Percentiles rank a stretch among this genome's conserved stretches.
Evolutionary conservation across 2,888 invertebrate genomes (phyloP).

Genomic region (Dilophus febrilis): DNA sequence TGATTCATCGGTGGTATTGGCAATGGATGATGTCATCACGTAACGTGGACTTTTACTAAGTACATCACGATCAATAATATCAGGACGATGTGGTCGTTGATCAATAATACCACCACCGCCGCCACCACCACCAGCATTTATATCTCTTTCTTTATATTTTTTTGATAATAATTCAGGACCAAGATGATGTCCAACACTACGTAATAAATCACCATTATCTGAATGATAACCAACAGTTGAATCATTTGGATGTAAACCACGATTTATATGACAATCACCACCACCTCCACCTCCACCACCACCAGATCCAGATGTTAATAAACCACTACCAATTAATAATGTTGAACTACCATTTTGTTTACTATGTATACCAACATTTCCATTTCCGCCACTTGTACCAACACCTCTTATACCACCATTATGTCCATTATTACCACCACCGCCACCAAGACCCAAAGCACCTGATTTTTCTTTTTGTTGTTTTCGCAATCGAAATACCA

Average conservation of each 20-base stretch:
- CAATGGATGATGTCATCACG: constrained; percentile 60
- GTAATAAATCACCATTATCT: constrained; percentile 55
- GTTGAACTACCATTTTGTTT: constrained; percentile 59
- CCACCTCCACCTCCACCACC: too few relatives aligned
- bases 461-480: constrained; percentile 75
- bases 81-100: constrained; percentile 71
- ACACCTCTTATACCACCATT: too few relatives aligned
- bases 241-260: constrained; percentile 52
- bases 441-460: constrained; percentile 29
- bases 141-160: constrained; percentile 76
- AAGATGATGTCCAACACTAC: constrained; percentile 59
- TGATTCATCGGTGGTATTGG: constrained; percentile 60
- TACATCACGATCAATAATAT: constrained; percentile 82
- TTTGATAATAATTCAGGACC: constrained; percentile 76
- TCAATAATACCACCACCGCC: constrained; percentile 32
- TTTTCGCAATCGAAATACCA: constrained; percentile 77
- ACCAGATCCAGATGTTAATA: constrained; percentile 34
- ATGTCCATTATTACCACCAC: too few relatives aligned
- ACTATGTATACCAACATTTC: constrained; percentile 57
- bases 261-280: constrained; percentile 48
- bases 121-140: constrained; percentile 34
- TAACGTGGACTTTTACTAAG: constrained; percentile 71
- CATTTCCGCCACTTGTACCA: too few relatives aligned
- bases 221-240: constrained; percentile 50
- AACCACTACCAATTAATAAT: constrained; percentile 49